Evolutionary conservation across 1,140 invertebrate species (phyloP), one percentile per base, ranked within the genome.

Genomic region (Piezodorus guildinii): DNA sequence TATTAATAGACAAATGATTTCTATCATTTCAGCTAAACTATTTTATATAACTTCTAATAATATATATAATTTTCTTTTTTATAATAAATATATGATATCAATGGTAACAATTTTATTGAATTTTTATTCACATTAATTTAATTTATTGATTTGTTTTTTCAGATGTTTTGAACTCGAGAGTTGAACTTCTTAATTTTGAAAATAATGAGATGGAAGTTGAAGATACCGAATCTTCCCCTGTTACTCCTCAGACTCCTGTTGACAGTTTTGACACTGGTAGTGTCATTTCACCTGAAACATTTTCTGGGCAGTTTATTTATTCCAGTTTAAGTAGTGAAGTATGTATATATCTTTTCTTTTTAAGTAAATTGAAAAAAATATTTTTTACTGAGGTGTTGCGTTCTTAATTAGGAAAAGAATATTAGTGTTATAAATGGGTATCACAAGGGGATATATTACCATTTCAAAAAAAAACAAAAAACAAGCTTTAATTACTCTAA

Each of bases 151-250:
- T 49, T 30, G n/a, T 19, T 63, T 17, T 16, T 30, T 54, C 21
- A 63, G 45, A 56, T 51, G 62, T 21, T 14, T 27, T 54, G 43
- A 34, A 25, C 34, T 64, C 54, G 27, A 46, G 46, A 60, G 54
- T 64, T 58, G 43, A 59, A 19, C 39, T 45, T 44, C 17, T 63
- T 21, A 49, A 66, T 59, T 56, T 23, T 56, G 52, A 56, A 25
- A 44, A 62, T 17, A 65, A 65, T 62, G 64, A 71, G 62, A 68
- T 74, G 49, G 80, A 81, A 70, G 72, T 79, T 39, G 81, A 81
- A 65, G 82, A 83, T 71, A 80, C 83, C 68, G 81, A 84, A 76
- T 70, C 82, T 3, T 81, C 80, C 27, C 80, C 81, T 4, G 72
- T 83, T 56, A 76, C 79, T 9, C 74, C 76, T 25, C 66, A 61